Percentiles rank a stretch among this genome's conserved stretches.
These are phyloP conservation scores for Cephus nigrinus DNA, from an alignment of 2,888 invertebrate genomes.

Conservation along the genomic window DNA sequence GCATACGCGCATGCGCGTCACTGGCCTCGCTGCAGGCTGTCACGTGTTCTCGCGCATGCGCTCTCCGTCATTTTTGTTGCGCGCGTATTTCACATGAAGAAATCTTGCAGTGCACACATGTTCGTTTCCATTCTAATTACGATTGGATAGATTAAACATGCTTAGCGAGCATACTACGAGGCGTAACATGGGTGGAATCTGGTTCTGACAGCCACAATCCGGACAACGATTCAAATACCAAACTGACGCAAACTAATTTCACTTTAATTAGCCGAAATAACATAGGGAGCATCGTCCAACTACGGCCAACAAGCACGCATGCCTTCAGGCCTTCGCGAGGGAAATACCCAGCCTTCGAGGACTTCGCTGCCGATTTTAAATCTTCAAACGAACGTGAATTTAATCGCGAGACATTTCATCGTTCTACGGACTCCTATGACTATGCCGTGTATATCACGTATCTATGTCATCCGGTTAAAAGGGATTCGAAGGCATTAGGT, in stretches of 20 bases:
- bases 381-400: not conserved
- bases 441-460: not conserved
- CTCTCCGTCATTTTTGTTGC: too few relatives aligned
- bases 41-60: not conserved
- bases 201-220: not conserved
- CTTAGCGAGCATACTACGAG: not conserved
- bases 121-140: not conserved
- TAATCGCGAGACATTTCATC: not conserved
- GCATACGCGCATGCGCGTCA: not conserved
- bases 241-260: slow-evolving; percentile 18
- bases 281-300: slow-evolving; percentile 13
- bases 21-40: not conserved
- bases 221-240: not conserved
- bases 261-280: slow-evolving; percentile 18
- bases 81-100: not conserved
- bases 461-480: not conserved
- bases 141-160: not conserved
- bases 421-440: not conserved
- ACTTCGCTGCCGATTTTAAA: not conserved
- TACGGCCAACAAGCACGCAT: slow-evolving; percentile 3
- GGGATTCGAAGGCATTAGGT: not conserved
- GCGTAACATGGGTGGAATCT: not conserved
- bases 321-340: not conserved
- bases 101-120: not conserved
- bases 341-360: not conserved